Conservation (phyloP, 2,797 vertebrate species). For the Poecile montanus region DNA sequence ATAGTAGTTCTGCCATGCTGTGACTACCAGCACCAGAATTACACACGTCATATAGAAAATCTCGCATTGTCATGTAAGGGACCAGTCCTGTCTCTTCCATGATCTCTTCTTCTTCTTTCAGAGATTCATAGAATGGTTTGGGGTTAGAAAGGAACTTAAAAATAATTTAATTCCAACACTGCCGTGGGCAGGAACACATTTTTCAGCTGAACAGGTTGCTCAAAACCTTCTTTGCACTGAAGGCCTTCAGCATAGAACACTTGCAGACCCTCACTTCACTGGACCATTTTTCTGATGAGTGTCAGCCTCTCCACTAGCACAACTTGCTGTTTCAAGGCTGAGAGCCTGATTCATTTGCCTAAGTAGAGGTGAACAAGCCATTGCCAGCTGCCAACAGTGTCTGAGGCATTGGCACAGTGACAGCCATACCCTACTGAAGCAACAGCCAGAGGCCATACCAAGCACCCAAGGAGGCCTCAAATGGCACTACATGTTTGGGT, state of each 20-base stretch:
- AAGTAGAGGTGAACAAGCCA: background rate
- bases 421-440: background rate
- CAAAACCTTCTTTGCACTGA: background rate
- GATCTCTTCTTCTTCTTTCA: background rate
- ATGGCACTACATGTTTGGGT: background rate
- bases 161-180: background rate
- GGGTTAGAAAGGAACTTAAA: background rate
- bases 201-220: background rate
- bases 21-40: background rate
- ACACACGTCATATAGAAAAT: background rate
- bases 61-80: background rate
- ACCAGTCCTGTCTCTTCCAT: background rate
- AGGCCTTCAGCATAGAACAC: background rate
- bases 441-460: background rate
- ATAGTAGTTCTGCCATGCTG: background rate
- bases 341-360: background rate
- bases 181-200: too few species aligned
- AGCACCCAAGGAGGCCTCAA: background rate
- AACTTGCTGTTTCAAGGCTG: background rate
- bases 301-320: background rate
- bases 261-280: background rate
- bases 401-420: background rate
- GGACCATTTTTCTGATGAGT: background rate
- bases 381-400: background rate
- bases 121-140: background rate